Evolutionary conservation across 2,797 vertebrate species (phyloP).

Genomic region (Cottoperca gobio): DNA sequence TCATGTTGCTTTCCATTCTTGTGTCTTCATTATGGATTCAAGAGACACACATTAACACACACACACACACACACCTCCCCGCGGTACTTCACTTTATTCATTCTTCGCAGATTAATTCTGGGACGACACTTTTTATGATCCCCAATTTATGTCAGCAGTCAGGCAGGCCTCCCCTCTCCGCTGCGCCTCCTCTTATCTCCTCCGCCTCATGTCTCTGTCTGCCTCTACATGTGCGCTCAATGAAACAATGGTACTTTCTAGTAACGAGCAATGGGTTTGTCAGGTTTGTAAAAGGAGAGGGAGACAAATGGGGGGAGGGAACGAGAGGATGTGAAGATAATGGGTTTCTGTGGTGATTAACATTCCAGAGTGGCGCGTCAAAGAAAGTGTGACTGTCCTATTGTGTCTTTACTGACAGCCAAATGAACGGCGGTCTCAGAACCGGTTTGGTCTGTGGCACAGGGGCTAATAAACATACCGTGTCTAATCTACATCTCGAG

Average conservation of each 20-base stretch:
- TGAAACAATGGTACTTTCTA: slow-evolving; percentile 78
- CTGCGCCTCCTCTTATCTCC: slow-evolving; percentile 66
- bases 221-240: slow-evolving; percentile 62
- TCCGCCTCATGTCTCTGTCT: slow-evolving; percentile 69
- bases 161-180: slow-evolving; percentile 54
- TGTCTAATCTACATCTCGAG: slow-evolving; percentile 59
- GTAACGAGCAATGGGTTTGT: slow-evolving; percentile 74
- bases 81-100: slow-evolving; percentile 73
- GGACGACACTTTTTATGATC: slow-evolving; percentile 77
- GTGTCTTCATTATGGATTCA: slow-evolving; percentile 62
- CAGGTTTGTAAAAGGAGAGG: slow-evolving; percentile 70
- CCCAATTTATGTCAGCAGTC: slow-evolving; percentile 76
- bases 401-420: slow-evolving; percentile 70
- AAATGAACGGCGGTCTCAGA: slow-evolving; percentile 58
- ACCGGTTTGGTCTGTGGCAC: slow-evolving; percentile 52
- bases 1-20: slow-evolving; percentile 45
- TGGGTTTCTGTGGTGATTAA: slow-evolving; percentile 78
- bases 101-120: slow-evolving; percentile 75
- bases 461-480: slow-evolving; percentile 60
- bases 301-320: slow-evolving; percentile 69
- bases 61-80: slow-evolving; percentile 21
- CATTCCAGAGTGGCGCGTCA: slow-evolving; percentile 69
- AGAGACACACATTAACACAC: slow-evolving; percentile 17
- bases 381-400: slow-evolving; percentile 65
- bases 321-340: slow-evolving; percentile 71